A percentile compares a stretch with the other conserved stretches of the same genome.
Evolutionary conservation across 1,140 invertebrate species (phyloP).

Genomic region (Formica exsecta): DNA sequence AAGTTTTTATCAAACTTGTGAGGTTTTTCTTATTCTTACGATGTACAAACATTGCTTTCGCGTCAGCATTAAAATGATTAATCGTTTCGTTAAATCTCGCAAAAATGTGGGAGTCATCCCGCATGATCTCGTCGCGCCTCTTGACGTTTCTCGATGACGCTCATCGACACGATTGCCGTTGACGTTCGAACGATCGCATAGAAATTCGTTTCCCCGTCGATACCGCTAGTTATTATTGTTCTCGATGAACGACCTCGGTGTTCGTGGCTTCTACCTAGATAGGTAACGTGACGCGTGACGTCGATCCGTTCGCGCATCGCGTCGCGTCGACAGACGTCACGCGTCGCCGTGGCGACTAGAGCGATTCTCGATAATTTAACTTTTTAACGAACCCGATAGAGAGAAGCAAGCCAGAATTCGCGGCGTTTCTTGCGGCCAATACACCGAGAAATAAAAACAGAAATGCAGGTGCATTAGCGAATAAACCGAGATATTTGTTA

Average conservation of each 20-base stretch:
- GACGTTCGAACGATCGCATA: conserved; percentile 13
- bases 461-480: background rate
- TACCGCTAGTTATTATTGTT: conserved; percentile 60
- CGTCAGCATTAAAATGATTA: conserved; percentile 9
- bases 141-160: conserved; percentile 58
- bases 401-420: conserved; percentile 15
- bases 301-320: conserved; percentile 63
- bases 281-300: conserved; percentile 81
- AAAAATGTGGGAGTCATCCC: conserved; percentile 30
- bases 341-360: conserved; percentile 69
- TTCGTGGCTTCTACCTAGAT: conserved; percentile 73
- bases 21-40: background rate
- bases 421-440: background rate
- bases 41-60: background rate
- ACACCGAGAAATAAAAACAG: background rate
- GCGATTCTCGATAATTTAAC: conserved; percentile 55
- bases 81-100: background rate
- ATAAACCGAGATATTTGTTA: background rate
- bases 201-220: conserved; percentile 34
- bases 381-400: conserved; percentile 34
- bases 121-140: background rate
- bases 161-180: conserved; percentile 22
- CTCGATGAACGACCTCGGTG: conserved; percentile 72
- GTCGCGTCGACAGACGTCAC: conserved; percentile 80
- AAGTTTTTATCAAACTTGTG: background rate